Conservation (phyloP, 2,888 invertebrate genomes). For the Drosophila kokeensis region DNA sequence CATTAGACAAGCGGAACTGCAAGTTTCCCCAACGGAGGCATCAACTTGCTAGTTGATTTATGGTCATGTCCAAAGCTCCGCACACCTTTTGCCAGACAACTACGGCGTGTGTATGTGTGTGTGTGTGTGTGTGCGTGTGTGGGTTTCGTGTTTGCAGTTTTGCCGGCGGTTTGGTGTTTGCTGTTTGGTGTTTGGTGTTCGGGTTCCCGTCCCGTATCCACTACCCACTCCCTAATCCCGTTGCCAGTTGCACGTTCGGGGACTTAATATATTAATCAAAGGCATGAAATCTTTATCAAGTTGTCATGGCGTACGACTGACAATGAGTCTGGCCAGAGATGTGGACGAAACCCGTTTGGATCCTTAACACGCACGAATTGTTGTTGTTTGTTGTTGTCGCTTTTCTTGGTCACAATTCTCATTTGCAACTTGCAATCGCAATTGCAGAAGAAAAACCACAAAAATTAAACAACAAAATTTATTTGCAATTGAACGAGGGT, state of each 20-base stretch:
- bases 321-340: constrained; percentile 47
- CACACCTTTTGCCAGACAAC: constrained; percentile 59
- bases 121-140: constrained; percentile 25
- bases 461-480: constrained; percentile 25
- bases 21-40: constrained; percentile 53
- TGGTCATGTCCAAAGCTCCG: constrained; percentile 67
- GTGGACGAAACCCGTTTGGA: constrained; percentile 70
- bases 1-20: constrained; percentile 62
- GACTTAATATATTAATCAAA: constrained; percentile 77
- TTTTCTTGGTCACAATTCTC: constrained; percentile 37
- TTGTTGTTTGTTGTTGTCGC: constrained; percentile 4
- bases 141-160: constrained; percentile 31
- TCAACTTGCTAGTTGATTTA: constrained; percentile 64
- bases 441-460: constrained; percentile 25
- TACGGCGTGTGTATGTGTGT: neutral
- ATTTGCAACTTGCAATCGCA: constrained; percentile 66
- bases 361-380: constrained; percentile 70
- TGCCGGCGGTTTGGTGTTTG: constrained; percentile 34
- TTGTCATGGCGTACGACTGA: constrained; percentile 66
- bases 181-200: constrained; percentile 13
- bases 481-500: constrained; percentile 31
- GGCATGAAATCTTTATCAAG: constrained; percentile 79
- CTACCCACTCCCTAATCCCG: constrained; percentile 2
- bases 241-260: constrained; percentile 20
- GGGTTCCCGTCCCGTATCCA: constrained; percentile 1